These are phyloP conservation scores for Phrynocephalus guinanensis DNA, from an alignment of 2,797 vertebrate species.

Conservation along the genomic window DNA sequence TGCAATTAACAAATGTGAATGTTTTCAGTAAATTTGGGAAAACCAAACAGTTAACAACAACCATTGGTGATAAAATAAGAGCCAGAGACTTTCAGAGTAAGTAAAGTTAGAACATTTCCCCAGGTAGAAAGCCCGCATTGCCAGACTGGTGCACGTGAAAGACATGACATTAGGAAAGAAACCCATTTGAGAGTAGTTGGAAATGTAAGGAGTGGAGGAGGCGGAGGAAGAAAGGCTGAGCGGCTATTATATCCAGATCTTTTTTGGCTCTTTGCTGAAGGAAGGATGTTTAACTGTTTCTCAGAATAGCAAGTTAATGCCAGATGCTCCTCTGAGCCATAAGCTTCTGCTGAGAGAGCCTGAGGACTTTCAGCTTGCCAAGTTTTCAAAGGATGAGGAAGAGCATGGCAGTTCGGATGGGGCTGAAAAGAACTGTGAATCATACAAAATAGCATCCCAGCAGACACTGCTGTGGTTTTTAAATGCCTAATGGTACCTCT, in stretches of 20 bases:
- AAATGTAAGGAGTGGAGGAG: background rate
- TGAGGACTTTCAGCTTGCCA: background rate
- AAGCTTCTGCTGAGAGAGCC: conserved; percentile 25
- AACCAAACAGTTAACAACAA: background rate
- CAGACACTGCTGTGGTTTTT: background rate
- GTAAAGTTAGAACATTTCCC: background rate
- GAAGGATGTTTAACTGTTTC: conserved; percentile 39
- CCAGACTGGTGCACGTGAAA: background rate
- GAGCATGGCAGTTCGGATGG: conserved; percentile 8
- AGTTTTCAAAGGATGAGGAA: conserved; percentile 10
- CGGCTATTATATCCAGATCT: conserved; percentile 29
- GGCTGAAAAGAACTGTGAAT: background rate
- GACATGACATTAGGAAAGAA: conserved; percentile 27
- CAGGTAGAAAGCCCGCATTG: background rate
- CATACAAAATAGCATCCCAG: background rate
- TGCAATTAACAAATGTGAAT: conserved; percentile 7
- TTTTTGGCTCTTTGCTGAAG: conserved; percentile 19
- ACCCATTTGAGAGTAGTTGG: background rate
- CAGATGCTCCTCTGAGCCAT: conserved; percentile 20
- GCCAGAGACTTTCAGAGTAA: conserved; percentile 10
- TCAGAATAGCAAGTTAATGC: conserved; percentile 40
- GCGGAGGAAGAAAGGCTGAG: background rate
- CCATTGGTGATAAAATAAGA: conserved; percentile 6
- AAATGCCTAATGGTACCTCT: background rate
- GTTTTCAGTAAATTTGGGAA: background rate